These are phyloP conservation scores for Schizotus pectinicornis DNA, from an alignment of 2,888 invertebrate genomes.

Conservation along the genomic window DNA sequence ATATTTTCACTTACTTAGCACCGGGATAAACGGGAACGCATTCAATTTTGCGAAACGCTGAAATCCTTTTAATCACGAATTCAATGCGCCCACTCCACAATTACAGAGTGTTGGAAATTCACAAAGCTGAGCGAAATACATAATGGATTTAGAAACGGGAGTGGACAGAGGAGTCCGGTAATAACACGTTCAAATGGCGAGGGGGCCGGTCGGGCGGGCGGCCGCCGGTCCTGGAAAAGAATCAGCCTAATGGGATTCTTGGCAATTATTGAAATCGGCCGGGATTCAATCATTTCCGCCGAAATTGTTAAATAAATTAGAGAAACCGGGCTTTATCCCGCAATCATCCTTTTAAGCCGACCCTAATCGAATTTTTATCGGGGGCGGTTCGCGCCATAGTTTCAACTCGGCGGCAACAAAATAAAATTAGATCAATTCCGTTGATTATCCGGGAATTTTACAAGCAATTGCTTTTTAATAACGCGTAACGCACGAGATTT, in stretches of 20 bases:
- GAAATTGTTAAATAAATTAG: constrained; percentile 5
- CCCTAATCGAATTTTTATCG: constrained; percentile 12
- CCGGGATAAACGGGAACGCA: constrained; percentile 41
- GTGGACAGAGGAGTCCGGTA: constrained; percentile 7
- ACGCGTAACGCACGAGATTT: constrained; percentile 2
- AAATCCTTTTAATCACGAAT: constrained; percentile 49
- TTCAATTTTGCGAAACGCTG: constrained; percentile 45
- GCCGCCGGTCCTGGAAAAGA: no score
- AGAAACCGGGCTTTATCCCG: constrained; percentile 1
- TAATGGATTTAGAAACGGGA: constrained; percentile 30
- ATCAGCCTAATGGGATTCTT: no score
- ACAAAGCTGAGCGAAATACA: constrained; percentile 38
- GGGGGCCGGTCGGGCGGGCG: no score
- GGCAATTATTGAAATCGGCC: no score
- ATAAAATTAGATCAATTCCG: constrained; percentile 4
- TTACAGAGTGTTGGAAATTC: constrained; percentile 45
- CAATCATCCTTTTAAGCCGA: constrained; percentile 6
- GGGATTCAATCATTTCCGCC: neutral
- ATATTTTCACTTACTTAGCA: constrained; percentile 37
- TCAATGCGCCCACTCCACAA: constrained; percentile 38
- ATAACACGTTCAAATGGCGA: constrained; percentile 1
- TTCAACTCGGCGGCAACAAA: constrained; percentile 2
- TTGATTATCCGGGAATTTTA: constrained; percentile 3
- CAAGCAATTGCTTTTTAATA: constrained; percentile 3
- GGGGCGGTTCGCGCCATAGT: constrained; percentile 1